These are phyloP conservation scores for Dryobates pubescens DNA, from an alignment of 2,797 vertebrate genomes.

Conservation along the genomic window DNA sequence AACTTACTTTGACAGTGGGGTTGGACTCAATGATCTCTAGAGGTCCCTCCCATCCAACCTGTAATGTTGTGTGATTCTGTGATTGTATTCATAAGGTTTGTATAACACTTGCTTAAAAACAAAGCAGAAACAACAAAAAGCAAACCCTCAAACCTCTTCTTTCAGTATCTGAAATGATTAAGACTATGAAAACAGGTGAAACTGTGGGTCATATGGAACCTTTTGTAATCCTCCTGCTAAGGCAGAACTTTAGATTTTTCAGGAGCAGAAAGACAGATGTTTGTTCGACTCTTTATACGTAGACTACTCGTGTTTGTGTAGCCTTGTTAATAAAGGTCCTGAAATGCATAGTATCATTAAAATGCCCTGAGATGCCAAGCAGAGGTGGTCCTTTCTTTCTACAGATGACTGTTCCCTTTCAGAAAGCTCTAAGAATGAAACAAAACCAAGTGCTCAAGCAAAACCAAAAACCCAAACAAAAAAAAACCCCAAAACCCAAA, in stretches of 20 bases:
- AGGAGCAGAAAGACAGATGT: background rate
- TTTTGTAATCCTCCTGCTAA: background rate
- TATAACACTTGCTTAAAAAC: background rate
- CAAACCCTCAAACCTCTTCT: background rate
- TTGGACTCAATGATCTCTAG: too few relatives aligned
- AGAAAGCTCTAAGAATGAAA: background rate
- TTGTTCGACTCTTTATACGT: background rate
- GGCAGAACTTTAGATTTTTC: background rate
- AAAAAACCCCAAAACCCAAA: too few relatives aligned
- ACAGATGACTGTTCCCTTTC: background rate
- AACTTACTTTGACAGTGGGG: too few relatives aligned
- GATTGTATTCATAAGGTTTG: too few relatives aligned
- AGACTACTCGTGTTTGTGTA: background rate
- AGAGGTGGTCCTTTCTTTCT: background rate
- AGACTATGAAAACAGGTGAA: background rate
- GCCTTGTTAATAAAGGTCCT: background rate
- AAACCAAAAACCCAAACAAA: too few relatives aligned
- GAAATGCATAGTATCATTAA: background rate
- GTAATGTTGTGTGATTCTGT: too few relatives aligned
- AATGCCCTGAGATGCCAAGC: background rate
- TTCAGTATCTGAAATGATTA: background rate
- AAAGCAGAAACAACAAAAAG: too few relatives aligned
- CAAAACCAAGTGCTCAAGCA: rapidly evolving
- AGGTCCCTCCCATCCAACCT: too few relatives aligned
- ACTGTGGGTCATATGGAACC: background rate